Evolutionary conservation across 2,113 vertebrate genomes (phyloP).

Genomic region (Danio rerio): DNA sequence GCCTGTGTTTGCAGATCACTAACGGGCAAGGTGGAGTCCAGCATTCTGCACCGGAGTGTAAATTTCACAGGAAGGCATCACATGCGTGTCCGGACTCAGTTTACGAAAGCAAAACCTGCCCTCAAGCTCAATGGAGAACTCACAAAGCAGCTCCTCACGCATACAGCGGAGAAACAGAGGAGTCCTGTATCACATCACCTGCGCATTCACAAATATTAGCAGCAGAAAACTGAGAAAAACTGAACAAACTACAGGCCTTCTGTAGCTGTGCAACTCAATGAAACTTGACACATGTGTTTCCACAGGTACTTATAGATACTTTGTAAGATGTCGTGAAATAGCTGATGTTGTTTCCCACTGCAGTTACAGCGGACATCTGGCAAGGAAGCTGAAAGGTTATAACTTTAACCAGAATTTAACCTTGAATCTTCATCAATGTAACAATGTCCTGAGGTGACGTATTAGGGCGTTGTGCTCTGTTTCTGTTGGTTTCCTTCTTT

Average conservation of each 20-base stretch:
- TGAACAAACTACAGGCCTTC: background rate
- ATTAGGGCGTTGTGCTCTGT: no score
- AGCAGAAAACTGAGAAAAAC: no score
- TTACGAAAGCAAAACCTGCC: constrained; percentile 1
- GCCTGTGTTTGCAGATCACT: constrained; percentile 24
- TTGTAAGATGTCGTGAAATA: background rate
- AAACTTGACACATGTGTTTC: background rate
- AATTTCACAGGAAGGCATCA: constrained; percentile 49
- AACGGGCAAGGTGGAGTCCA: background rate
- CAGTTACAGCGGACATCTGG: background rate
- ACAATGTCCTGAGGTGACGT: no score
- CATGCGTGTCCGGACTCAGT: constrained; percentile 15
- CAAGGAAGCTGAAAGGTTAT: background rate
- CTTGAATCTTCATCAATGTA: background rate
- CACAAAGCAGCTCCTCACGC: background rate
- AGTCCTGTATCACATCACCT: background rate
- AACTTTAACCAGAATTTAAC: background rate
- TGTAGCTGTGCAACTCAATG: background rate
- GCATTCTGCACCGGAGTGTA: constrained; percentile 40
- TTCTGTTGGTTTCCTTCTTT: no score
- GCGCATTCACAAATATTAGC: no score
- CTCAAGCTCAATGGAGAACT: background rate
- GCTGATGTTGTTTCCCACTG: background rate
- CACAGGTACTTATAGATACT: background rate
- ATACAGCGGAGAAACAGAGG: background rate